Conservation (phyloP, 2,888 invertebrate species). For the Rapana venosa region DNA sequence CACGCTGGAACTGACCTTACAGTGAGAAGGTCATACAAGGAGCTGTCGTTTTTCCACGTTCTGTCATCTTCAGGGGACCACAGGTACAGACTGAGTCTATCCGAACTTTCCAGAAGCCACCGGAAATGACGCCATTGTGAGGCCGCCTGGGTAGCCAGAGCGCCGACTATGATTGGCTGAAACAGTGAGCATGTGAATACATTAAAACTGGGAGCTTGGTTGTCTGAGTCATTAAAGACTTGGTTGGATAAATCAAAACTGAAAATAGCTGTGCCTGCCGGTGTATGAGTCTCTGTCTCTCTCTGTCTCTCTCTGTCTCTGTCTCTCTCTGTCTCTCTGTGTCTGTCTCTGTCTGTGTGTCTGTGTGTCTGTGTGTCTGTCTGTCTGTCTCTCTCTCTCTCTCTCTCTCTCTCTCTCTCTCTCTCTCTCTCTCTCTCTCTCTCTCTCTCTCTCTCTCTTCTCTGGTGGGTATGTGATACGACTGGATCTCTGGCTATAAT, state of each 20-base stretch:
- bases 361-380: too few relatives aligned
- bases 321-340: neutral
- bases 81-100: conserved; percentile 51
- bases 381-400: too few relatives aligned
- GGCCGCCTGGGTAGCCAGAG: conserved; percentile 41
- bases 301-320: conserved; percentile 49
- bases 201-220: neutral
- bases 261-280: too few relatives aligned
- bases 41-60: conserved; percentile 41
- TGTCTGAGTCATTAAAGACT: neutral
- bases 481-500: too few relatives aligned
- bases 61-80: conserved; percentile 45
- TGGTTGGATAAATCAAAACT: neutral
- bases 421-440: too few relatives aligned
- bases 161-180: conserved; percentile 48
- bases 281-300: too few relatives aligned
- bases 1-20: conserved; percentile 37
- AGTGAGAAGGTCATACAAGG: conserved; percentile 56
- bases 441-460: too few relatives aligned
- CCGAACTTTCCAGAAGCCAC: conserved; percentile 54
- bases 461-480: too few relatives aligned
- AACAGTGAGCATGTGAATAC: neutral
- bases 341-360: too few relatives aligned
- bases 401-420: too few relatives aligned
- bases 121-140: conserved; percentile 56